A percentile compares a stretch with the other conserved stretches of the same genome.
These are phyloP conservation scores for Peribatodes rhomboidaria DNA, from an alignment of 2,888 invertebrate species.

Conservation along the genomic window DNA sequence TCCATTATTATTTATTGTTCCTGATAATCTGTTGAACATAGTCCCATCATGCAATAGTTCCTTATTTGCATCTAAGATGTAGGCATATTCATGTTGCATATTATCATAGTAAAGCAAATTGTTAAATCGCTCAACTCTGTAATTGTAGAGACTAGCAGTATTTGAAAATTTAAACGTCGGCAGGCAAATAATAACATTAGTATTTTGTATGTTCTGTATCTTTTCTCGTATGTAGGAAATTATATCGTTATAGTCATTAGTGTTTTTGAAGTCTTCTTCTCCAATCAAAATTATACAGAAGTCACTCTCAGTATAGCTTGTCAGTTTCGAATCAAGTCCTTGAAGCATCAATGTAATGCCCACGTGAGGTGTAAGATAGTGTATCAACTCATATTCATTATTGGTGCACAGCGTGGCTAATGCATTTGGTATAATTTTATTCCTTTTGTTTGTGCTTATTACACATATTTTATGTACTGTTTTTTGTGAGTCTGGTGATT, in stretches of 20 bases:
- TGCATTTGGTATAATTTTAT: background rate
- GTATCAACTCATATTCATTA: background rate
- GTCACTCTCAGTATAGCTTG: background rate
- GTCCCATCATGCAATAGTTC: background rate
- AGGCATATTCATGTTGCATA: background rate
- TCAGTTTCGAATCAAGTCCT: background rate
- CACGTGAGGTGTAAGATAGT: background rate
- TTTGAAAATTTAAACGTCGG: background rate
- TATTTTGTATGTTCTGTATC: background rate
- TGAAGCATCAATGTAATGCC: background rate
- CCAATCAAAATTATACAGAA: background rate
- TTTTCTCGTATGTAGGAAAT: background rate
- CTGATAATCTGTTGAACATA: background rate
- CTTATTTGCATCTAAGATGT: background rate
- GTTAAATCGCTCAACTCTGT: background rate
- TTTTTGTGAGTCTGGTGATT: background rate
- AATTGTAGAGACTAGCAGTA: background rate
- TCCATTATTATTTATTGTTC: slow-evolving; percentile 3
- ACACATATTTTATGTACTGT: background rate
- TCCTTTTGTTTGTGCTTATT: background rate
- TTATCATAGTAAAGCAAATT: slow-evolving; percentile 5
- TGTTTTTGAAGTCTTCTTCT: background rate
- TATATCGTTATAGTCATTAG: background rate
- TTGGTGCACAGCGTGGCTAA: background rate
- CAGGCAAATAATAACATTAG: background rate